Conservation (phyloP, 2,113 vertebrate genomes). For the Triplophysa dalaica region DNA sequence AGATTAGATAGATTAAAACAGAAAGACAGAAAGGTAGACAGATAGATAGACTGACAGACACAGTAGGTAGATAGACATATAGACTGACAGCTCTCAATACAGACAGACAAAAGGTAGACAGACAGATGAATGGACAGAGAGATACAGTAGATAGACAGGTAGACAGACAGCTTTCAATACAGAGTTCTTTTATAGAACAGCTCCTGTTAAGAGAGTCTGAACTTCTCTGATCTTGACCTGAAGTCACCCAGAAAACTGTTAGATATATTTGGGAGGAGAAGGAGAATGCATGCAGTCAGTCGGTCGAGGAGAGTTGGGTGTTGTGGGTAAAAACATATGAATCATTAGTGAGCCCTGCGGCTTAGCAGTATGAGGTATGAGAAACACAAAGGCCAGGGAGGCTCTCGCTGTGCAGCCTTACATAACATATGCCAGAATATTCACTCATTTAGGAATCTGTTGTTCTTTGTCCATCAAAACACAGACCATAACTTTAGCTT, state of each 20-base stretch:
- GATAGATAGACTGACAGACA: neutral
- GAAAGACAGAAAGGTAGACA: neutral
- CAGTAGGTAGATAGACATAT: neutral
- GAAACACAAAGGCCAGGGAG: slow-evolving; percentile 14
- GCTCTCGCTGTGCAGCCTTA: slow-evolving; percentile 17
- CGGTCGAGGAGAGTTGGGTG: slow-evolving; percentile 50
- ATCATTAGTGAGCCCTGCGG: slow-evolving; percentile 61
- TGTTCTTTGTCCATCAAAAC: slow-evolving; percentile 32
- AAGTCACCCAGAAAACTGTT: neutral
- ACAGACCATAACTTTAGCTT: neutral
- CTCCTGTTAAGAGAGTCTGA: neutral
- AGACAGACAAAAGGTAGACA: neutral
- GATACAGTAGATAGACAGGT: neutral
- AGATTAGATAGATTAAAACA: neutral
- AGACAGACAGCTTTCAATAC: no score
- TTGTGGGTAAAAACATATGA: slow-evolving; percentile 66
- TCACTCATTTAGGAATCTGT: neutral
- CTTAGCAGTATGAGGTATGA: slow-evolving; percentile 42
- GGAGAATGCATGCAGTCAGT: slow-evolving; percentile 25
- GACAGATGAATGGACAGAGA: neutral
- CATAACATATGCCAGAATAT: slow-evolving; percentile 2
- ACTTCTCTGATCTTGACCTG: neutral
- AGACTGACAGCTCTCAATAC: neutral
- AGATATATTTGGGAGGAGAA: slow-evolving; percentile 24
- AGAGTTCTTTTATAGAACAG: neutral